Evolutionary conservation across 2,113 vertebrate genomes (phyloP).

Genomic region (Neoarius graeffei): DNA sequence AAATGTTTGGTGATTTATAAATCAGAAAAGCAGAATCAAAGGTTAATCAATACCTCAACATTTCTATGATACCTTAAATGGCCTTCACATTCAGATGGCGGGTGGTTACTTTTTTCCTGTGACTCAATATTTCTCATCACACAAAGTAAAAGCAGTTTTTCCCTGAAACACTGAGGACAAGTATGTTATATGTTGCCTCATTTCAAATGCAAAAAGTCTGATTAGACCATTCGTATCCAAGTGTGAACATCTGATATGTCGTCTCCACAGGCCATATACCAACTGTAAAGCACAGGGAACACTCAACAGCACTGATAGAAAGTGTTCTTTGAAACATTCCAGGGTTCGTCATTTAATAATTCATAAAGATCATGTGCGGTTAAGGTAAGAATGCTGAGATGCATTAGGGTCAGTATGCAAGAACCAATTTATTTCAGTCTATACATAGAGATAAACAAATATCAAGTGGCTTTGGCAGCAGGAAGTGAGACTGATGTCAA

Average conservation of each 20-base stretch:
- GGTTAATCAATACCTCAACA: neutral
- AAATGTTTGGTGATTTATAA: neutral
- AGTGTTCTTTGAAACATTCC: slow-evolving; percentile 18
- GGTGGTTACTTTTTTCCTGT: neutral
- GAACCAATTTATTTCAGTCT: slow-evolving; percentile 19
- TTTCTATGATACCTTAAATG: neutral
- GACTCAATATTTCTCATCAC: neutral
- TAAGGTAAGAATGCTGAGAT: slow-evolving; percentile 12
- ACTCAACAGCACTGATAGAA: slow-evolving; percentile 21
- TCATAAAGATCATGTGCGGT: slow-evolving; percentile 36
- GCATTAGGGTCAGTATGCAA: neutral
- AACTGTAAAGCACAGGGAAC: slow-evolving; percentile 2
- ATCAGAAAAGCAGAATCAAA: neutral
- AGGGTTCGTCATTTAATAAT: slow-evolving; percentile 32
- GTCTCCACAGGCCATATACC: slow-evolving; percentile 9
- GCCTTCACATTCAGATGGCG: neutral
- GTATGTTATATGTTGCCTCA: neutral
- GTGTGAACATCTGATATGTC: neutral
- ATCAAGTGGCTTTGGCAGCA: slow-evolving; percentile 27
- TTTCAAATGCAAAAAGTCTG: slow-evolving; percentile 10
- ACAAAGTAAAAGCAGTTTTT: neutral
- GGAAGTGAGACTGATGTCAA: slow-evolving; percentile 26
- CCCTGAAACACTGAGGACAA: neutral
- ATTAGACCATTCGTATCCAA: slow-evolving; percentile 9
- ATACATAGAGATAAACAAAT: slow-evolving; percentile 23